phyloP scores from a whole-genome alignment of 1,140 invertebrate species.

The Oryzaephilus surinamensis region DNA sequence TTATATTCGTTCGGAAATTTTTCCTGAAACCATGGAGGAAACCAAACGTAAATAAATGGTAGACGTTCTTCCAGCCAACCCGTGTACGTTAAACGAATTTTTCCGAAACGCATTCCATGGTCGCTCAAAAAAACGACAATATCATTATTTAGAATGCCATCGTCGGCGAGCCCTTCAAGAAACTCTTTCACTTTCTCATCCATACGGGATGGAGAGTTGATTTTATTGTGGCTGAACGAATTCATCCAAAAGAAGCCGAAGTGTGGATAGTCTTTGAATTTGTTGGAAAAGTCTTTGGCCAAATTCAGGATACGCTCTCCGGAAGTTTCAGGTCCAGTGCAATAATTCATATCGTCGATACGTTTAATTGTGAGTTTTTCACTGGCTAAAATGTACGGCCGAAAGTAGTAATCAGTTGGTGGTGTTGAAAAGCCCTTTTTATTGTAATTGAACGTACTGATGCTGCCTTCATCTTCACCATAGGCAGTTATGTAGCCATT shows the following conservation, averaged over 20 bases:
- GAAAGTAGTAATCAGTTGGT: slow-evolving; percentile 65
- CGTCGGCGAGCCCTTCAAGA: slow-evolving; percentile 34
- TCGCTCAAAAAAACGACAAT: slow-evolving; percentile 67
- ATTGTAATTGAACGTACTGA: slow-evolving; percentile 54
- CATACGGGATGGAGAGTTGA: slow-evolving; percentile 47
- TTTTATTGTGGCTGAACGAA: slow-evolving; percentile 51
- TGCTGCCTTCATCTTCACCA: slow-evolving; percentile 48
- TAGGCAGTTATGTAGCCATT: slow-evolving; percentile 52
- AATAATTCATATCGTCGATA: slow-evolving; percentile 32
- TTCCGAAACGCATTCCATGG: slow-evolving; percentile 73
- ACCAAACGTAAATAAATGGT: slow-evolving; percentile 62
- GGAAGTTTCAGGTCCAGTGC: slow-evolving; percentile 40
- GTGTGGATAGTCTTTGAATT: slow-evolving; percentile 43
- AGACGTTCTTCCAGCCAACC: slow-evolving; percentile 78
- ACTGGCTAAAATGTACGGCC: slow-evolving; percentile 52
- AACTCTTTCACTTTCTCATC: slow-evolving; percentile 43
- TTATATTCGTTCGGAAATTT: slow-evolving; percentile 43
- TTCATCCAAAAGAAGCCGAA: slow-evolving; percentile 63
- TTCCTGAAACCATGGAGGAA: slow-evolving; percentile 57
- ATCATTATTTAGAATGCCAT: slow-evolving; percentile 44
- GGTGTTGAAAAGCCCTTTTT: slow-evolving; percentile 50
- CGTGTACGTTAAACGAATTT: slow-evolving; percentile 53
- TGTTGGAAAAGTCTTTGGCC: slow-evolving; percentile 45
- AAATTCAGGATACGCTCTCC: slow-evolving; percentile 47
- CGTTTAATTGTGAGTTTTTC: slow-evolving; percentile 30